Evolutionary conservation across 2,888 invertebrate genomes (phyloP), one percentile per base, ranked within the genome.

Genomic region (Hyppa rectilinea): DNA sequence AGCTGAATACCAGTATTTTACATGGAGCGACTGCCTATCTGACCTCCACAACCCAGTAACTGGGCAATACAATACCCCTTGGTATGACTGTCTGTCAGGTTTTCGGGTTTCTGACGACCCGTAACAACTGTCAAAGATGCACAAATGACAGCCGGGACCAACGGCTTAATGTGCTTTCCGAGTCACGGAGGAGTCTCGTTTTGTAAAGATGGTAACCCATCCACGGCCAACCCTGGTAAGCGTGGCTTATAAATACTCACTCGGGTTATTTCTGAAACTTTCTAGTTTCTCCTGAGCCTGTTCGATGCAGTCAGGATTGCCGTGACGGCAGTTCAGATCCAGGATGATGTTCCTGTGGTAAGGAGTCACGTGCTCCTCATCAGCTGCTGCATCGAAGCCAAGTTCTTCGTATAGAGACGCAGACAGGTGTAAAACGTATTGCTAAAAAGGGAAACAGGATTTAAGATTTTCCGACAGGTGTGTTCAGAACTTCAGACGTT

Each of bases 281-380:
- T 93, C 85, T 4, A 95, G 86, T 4, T 94, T 82, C 5, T 87
- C 83, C 6, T 91, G 88, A 0, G 95, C 91, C 20, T 86, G 88
- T 53, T 86, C 83, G 7, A 94, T 87, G 63, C 95, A 95, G 34
- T 87, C 75, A 17, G 87, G 69, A 77, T 95, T 95, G 3, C 94
- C 95, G 23, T 90, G 87, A 4, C 93, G 90, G 68, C 95, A 96
- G 87, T 95, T 94, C 63, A 93, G 85, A 78, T 91, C 89, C 45
- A 93, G 81, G 31, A 94, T 92, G 55, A 94, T 95, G 81, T 92
- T 95, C 47, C 96, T 91, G 77, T 93, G 92, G 88, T 91, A 95
- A 0, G 95, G 81, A 0, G 94, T 92, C 2, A 96, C 95, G 70
- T 93, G 92, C 34, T 93, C 92, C 9, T 96, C 96, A 0, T 50